Conservation (phyloP, 2,797 vertebrate genomes). For the Naso thynnoides region DNA sequence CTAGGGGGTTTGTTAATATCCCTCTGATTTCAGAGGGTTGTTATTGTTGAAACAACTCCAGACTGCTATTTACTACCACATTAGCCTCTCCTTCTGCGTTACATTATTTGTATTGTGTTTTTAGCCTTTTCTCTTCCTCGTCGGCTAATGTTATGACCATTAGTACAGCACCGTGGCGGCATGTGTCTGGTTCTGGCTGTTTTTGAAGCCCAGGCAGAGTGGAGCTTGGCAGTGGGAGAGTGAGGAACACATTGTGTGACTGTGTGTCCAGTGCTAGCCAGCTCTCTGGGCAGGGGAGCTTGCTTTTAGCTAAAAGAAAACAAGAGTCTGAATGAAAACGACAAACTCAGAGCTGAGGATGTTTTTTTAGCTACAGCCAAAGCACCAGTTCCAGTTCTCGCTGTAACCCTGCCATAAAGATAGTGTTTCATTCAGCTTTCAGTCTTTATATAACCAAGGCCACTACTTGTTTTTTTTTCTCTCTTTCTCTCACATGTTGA, state of each 20-base stretch:
- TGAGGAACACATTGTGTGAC: slow-evolving; percentile 76
- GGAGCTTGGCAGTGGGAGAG: slow-evolving; percentile 63
- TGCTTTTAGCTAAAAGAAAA: slow-evolving; percentile 82
- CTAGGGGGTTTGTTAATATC: slow-evolving; percentile 78
- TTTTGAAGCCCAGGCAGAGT: slow-evolving; percentile 51
- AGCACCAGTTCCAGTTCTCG: slow-evolving; percentile 77
- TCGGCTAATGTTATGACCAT: slow-evolving; percentile 63
- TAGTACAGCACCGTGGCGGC: slow-evolving; percentile 53
- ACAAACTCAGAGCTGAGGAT: slow-evolving; percentile 82
- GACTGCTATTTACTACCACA: slow-evolving; percentile 76
- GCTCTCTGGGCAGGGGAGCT: slow-evolving; percentile 75
- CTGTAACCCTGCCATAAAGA: slow-evolving; percentile 77
- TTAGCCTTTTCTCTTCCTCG: slow-evolving; percentile 41
- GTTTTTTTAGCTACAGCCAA: slow-evolving; percentile 81
- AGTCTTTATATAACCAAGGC: slow-evolving; percentile 76
- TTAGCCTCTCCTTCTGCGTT: slow-evolving; percentile 59
- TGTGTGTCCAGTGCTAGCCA: slow-evolving; percentile 75
- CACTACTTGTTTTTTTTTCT: slow-evolving; percentile 50
- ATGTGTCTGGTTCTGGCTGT: slow-evolving; percentile 68
- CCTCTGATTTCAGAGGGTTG: slow-evolving; percentile 78
- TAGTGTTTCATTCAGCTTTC: slow-evolving; percentile 81
- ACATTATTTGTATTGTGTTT: slow-evolving; percentile 67
- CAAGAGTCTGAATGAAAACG: slow-evolving; percentile 82
- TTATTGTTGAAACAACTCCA: slow-evolving; percentile 79
- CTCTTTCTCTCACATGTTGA: slow-evolving; percentile 61